Evolutionary conservation across 2,888 invertebrate species (phyloP).

Genomic region (Scaptomyza caliginosa): DNA sequence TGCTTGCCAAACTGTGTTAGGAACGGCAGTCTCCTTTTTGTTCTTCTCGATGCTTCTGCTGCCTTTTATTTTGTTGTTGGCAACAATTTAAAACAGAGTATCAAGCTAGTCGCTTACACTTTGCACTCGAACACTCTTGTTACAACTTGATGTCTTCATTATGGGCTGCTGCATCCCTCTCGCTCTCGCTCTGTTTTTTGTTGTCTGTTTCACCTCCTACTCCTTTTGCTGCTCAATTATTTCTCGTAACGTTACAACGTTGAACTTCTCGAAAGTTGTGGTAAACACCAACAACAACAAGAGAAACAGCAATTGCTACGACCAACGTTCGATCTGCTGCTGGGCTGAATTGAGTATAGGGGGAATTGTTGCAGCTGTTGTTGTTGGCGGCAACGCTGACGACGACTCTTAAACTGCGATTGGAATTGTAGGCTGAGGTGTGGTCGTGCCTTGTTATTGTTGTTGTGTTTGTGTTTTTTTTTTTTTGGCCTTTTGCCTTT

Average conservation of each 20-base stretch:
- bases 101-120: background rate
- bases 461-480: conserved; percentile 18
- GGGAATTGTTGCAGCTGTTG: background rate
- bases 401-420: conserved; percentile 20
- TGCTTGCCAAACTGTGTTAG: conserved; percentile 52
- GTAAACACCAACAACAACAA: conserved; percentile 12
- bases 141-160: conserved; percentile 81
- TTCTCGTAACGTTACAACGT: conserved; percentile 66
- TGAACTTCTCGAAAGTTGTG: conserved; percentile 66
- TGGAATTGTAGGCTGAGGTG: conserved; percentile 43
- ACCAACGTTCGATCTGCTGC: conserved; percentile 35
- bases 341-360: conserved; percentile 1
- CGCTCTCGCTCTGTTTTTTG: conserved; percentile 17
- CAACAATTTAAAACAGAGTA: too few relatives aligned
- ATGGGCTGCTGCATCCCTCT: conserved; percentile 46
- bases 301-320: conserved; percentile 23
- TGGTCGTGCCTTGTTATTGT: conserved; percentile 46
- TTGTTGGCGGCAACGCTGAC: conserved; percentile 26
- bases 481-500: conserved; percentile 48
- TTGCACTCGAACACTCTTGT: conserved; percentile 42
- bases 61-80: conserved; percentile 42
- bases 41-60: conserved; percentile 27
- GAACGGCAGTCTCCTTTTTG: conserved; percentile 13
- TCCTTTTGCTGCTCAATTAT: conserved; percentile 64
- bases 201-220: conserved; percentile 45